Evolutionary conservation across 2,888 invertebrate species (phyloP), one percentile per base, ranked within the genome.

Genomic region (Antheraea yamamai): DNA sequence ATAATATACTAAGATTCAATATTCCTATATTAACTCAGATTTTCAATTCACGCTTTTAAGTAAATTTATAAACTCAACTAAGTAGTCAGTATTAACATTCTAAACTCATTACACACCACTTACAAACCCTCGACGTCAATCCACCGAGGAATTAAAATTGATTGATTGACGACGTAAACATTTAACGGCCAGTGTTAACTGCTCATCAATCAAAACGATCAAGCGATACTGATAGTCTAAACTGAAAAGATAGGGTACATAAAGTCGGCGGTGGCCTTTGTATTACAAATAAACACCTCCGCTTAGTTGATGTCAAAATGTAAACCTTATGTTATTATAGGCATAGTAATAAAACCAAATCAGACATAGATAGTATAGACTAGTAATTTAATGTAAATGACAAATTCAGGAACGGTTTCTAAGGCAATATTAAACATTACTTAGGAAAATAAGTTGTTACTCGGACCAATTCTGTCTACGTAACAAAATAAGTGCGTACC

Each of bases 81-180:
- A 70, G 70, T 70, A 70, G n/a, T 18, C 39, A 39, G 14, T 39
- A 47, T 75, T 75, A 72, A 75, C 61, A 70, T 70, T 70, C 39
- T 58, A 71, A 73, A 39, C 39, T 70, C 39, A 73, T 71, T 26
- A 61, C 74, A 75, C 30, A 61, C 61, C 68, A 66, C 35, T 70
- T 73, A 76, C 77, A 72, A 75, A 78, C 75, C 76, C 79, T 77
- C 82, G 82, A 82, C 80, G 80, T 82, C 80, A 78, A 79, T 80
- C 81, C 81, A 81, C 80, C 81, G 81, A 82, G 81, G 87, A 91
- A 90, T 91, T 92, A 89, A 90, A 89, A 86, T 91, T 93, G 93
- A 94, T 94, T 93, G 92, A 94, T 94, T 87, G 87, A 87, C 87
- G 89, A 89, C 89, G 91, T 93, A 91, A 93, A 92, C 90, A 88